These are phyloP conservation scores for Xenentodon cancila DNA, from an alignment of 2,797 vertebrate genomes.

Conservation along the genomic window DNA sequence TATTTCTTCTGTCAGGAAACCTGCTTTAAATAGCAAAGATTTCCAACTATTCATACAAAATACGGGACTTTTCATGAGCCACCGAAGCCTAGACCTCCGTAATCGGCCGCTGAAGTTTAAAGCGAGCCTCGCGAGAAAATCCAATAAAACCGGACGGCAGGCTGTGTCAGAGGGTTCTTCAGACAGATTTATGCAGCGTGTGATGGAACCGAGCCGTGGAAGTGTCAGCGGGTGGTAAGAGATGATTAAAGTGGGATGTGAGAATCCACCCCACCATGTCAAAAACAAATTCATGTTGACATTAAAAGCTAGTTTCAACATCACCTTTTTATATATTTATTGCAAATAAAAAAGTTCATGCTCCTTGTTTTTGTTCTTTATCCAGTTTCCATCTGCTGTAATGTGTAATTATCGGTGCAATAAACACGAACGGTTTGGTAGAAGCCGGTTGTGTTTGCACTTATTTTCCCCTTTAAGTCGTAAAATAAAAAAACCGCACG, in stretches of 20 bases:
- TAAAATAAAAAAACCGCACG: no score
- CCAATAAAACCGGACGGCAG: constrained; percentile 24
- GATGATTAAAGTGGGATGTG: constrained; percentile 25
- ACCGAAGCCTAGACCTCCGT: not conserved
- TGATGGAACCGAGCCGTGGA: not conserved
- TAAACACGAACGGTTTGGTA: not conserved
- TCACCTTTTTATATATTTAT: not conserved
- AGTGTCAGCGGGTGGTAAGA: constrained; percentile 17
- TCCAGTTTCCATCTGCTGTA: not conserved
- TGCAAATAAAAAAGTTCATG: not conserved
- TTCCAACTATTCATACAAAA: constrained; percentile 14
- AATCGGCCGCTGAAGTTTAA: constrained; percentile 28
- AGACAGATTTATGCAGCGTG: constrained; percentile 12
- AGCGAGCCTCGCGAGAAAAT: constrained; percentile 4
- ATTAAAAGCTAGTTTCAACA: constrained; percentile 4
- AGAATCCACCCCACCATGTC: constrained; percentile 8
- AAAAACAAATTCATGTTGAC: constrained; percentile 23
- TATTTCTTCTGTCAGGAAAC: not conserved
- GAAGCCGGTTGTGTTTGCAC: not conserved
- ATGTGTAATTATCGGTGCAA: not conserved
- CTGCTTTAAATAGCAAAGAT: not conserved
- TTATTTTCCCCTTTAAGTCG: not conserved
- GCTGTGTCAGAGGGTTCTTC: constrained; percentile 6
- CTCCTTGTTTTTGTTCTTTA: not conserved
- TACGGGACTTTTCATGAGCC: constrained; percentile 6